Evolutionary conservation across 2,113 vertebrate species (phyloP), one percentile per base, ranked within the genome.

Genomic region (Morone chrysops): DNA sequence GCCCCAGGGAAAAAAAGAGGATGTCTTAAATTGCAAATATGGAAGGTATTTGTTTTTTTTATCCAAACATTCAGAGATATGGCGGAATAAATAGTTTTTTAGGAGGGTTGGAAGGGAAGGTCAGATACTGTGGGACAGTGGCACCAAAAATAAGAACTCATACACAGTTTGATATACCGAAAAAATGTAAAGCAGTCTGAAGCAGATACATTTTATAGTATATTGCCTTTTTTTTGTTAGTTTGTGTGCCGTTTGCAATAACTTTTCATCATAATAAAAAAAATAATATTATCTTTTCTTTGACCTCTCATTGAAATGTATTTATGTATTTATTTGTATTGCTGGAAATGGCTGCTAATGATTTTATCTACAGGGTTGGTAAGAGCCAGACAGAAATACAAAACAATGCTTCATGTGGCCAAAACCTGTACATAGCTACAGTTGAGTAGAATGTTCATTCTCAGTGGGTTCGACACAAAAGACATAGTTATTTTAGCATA

Each of bases 361-460:
- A 57, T 38, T 38, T 48, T 38, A 22, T 59, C 9, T 25, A 25
- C 2, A 10, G 17, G 43, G 20, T 36, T 60, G 13, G 1, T 69
- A n/a, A 40, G 20, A 45, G 14, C 25, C 73, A 76, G 47, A 14
- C 22, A 79, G 66, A 68, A 69, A 63, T 31, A 6, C 43, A 60
- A 51, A 63, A 62, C 68, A 72, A 47, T 62, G 11, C 67, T 43
- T 6, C 25, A 57, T 50, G 62, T 48, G 11, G 16, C 36, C 68
- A 18, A 82, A 75, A 75, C 60, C 65, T 47, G 45, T 12, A 13
- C 45, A 13, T 56, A 60, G 40, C 54, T 79, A n/a, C 74, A 67
- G 31, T 14, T 59, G 10, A 81, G 69, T 66, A 38, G 63, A 65
- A 65, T 65, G 31, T 31, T 25, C 25, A 25, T 25, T 60, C 40